Base-by-base conservation (phyloP, 2,888 invertebrate species). In the Zygogramma bicolorata region DNA sequence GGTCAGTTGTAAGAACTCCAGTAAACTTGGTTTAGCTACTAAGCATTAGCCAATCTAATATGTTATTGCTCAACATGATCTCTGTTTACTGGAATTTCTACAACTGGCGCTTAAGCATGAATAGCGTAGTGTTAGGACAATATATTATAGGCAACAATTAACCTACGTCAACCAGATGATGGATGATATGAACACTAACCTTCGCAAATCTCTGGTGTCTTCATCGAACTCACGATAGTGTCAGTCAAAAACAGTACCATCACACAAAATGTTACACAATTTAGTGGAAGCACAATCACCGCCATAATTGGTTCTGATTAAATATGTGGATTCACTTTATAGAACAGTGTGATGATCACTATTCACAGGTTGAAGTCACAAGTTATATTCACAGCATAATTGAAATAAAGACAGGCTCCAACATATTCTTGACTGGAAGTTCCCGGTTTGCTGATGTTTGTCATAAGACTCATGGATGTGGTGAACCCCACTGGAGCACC, bases 231-330 rank as follows among this genome's bases (percentile, higher is more conserved):
- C 7, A 18, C 31, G 25, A 70, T 42, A 15, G 66, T 31, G 25
- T 70, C 67, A 18, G 65, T 68, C 42, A 75, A 53, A 59, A 71
- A 65, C 29, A 75, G 60, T 53, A 71, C 63, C 27, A 75, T 20
- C 10, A 71, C 71, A 68, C 67, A 75, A 46, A 75, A 67, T 57
- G 70, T 71, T 69, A 75, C 46, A 40, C 57, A 71, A 60, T 75
- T 75, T 57, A 71, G n/a, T n/a, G 69, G 70, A 27, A 71, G 46
- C 66, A 67, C 53, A 15, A 58, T 68, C 25, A 71, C 71, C 42
- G 69, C 71, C 74, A 75, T 75, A 22, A 65, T 63, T 18, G 25
- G 40, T 15, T 29, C 40, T n/a, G n/a, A 34, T 29, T 61, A 20
- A 20, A 61, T 22, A n/a, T 40, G 25, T 34, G 10, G 22, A 7